Base-by-base conservation (phyloP, 2,888 invertebrate species). In the Eupelmus urozonus region DNA sequence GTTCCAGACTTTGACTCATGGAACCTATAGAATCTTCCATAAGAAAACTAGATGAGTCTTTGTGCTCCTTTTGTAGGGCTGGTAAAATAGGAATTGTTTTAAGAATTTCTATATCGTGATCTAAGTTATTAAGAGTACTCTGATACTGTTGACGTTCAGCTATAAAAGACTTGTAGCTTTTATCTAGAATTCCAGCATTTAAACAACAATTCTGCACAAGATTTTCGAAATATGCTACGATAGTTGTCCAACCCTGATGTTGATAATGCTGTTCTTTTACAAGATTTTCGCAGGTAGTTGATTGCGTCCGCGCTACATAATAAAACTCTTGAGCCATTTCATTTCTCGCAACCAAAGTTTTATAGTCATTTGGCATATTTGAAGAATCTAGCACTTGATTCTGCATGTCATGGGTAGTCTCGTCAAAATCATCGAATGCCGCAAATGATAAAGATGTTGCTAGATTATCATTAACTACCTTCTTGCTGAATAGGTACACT, bases 401-500 rank as follows among this genome's bases (percentile, higher is more conserved):
- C 13, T 16, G 45, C 13, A 45, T 13, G 9, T 45, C 13, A 16
- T 45, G 13, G n/a, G n/a, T n/a, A 45, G 4, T 45, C 16, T 13
- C 13, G 7, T 65, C 57, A 16, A 57, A 40, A n/a, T 65, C 3
- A 0, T 27, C 27, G 16, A 4, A 90, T 90, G 85, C 92, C 34
- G 34, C n/a, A 91, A 80, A 92, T 89, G 85, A 91, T 91, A 63
- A 92, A 55, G 93, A 93, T 85, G 93, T 94, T 86, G 93, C 90
- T 86, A 91, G 87, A 88, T 92, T 87, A 88, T 92, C 90, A 91
- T 92, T 95, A 84, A 95, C 94, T 67, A 94, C 92, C 59, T 92
- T 92, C 88, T 95, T 96, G 88, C 95, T 96, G 90, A 98, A 98
- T 91, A 98, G 93, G 90, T 95, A 98, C 87, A 98, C 97, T 62